phyloP scores from a whole-genome alignment of 2,888 invertebrate genomes.

The Mellilla xanthometata region DNA sequence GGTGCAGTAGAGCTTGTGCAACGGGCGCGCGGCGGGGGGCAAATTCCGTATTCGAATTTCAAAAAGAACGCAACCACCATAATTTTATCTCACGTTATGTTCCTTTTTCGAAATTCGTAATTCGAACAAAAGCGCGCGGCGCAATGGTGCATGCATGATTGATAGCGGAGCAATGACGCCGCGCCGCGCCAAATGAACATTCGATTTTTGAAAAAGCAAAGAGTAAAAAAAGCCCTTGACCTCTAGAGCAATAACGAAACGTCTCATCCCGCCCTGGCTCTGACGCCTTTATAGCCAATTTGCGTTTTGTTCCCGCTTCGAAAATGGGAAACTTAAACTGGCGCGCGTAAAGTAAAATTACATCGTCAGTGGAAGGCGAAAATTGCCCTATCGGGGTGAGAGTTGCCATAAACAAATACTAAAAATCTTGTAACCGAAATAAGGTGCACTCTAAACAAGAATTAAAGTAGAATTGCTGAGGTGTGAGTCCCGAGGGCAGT shows the following conservation, averaged over 20 bases:
- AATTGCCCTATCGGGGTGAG: conserved; percentile 66
- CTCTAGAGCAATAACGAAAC: conserved; percentile 34
- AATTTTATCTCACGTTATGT: conserved; percentile 66
- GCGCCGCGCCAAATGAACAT: conserved; percentile 56
- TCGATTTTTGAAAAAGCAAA: conserved; percentile 54
- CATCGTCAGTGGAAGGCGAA: conserved; percentile 61
- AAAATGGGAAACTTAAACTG: conserved; percentile 47
- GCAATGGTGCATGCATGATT: conserved; percentile 81
- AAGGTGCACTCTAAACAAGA: conserved; percentile 80
- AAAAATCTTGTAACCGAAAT: conserved; percentile 81
- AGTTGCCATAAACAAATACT: conserved; percentile 80
- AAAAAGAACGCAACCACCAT: conserved; percentile 71
- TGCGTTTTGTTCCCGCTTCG: conserved; percentile 50
- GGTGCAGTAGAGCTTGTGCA: conserved; percentile 42
- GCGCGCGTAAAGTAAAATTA: conserved; percentile 54
- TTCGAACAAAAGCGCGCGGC: conserved; percentile 77
- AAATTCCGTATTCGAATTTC: conserved; percentile 52
- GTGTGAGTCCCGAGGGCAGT: conserved; percentile 69
- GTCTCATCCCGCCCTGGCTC: conserved; percentile 18
- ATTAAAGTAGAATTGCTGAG: conserved; percentile 81
- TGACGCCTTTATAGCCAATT: conserved; percentile 54
- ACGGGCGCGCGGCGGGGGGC: conserved; percentile 54
- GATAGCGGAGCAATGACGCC: conserved; percentile 73
- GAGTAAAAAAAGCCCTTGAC: conserved; percentile 68
- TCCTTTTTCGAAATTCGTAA: conserved; percentile 78